A percentile compares a stretch with the other conserved stretches of the same genome.
These are phyloP conservation scores for Nomada fucata DNA, from an alignment of 2,888 invertebrate species.

Conservation along the genomic window DNA sequence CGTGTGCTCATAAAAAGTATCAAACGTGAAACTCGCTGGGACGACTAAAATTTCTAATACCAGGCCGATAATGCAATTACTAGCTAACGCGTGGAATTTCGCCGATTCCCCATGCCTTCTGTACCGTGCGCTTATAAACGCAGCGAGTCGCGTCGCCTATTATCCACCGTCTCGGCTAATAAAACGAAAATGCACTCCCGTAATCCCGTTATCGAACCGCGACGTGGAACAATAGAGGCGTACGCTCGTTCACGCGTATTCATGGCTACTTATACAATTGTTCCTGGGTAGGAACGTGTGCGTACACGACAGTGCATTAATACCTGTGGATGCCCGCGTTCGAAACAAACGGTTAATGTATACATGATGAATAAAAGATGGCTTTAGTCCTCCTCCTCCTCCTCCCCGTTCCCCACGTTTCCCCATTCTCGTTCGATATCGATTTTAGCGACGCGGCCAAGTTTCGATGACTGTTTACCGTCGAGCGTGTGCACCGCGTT, in stretches of 20 bases:
- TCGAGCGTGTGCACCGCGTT: not conserved
- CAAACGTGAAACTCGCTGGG: too few relatives aligned
- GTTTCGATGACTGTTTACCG: constrained; percentile 62
- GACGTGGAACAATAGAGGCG: constrained; percentile 34
- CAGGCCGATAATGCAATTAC: too few relatives aligned
- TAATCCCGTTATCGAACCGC: constrained; percentile 9
- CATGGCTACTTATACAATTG: constrained; percentile 45
- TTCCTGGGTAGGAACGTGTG: constrained; percentile 18
- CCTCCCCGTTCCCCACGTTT: not conserved
- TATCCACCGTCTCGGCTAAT: not conserved
- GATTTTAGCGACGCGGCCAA: constrained; percentile 50
- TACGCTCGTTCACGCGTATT: constrained; percentile 25
- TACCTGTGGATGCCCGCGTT: constrained; percentile 48
- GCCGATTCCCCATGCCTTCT: not conserved
- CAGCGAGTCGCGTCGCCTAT: not conserved
- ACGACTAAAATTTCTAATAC: too few relatives aligned
- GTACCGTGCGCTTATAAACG: not conserved
- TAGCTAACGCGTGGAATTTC: too few relatives aligned
- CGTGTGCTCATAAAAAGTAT: too few relatives aligned
- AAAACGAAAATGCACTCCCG: constrained; percentile 39
- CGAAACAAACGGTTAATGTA: constrained; percentile 59
- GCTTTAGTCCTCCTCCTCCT: too few relatives aligned
- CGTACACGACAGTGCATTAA: constrained; percentile 43
- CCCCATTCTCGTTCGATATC: constrained; percentile 40
- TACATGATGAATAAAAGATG: constrained; percentile 67